These are phyloP conservation scores for Ferrisia virgata DNA, from an alignment of 2,888 invertebrate genomes.

Conservation along the genomic window DNA sequence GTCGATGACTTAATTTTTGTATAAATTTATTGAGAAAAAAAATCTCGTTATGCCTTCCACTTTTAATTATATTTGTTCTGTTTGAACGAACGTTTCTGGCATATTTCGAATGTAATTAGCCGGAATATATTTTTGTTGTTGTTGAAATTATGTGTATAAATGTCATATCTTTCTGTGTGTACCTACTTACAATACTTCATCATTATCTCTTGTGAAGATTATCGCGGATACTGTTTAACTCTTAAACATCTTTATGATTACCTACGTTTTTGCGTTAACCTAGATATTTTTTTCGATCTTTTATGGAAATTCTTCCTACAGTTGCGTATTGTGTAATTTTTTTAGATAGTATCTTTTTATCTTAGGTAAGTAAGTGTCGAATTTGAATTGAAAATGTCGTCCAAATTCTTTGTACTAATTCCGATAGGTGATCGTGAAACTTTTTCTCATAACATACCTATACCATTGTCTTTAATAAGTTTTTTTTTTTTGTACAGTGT, in stretches of 20 bases:
- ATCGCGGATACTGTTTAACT: slow-evolving; percentile 15
- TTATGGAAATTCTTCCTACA: slow-evolving; percentile 19
- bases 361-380: neutral
- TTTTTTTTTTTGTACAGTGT: slow-evolving; percentile 20
- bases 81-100: neutral
- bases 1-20: neutral
- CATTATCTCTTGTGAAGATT: slow-evolving; percentile 1
- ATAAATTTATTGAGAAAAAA: neutral
- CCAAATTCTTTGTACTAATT: neutral
- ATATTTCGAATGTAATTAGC: neutral
- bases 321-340: neutral
- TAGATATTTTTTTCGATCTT: neutral
- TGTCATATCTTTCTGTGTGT: too few relatives aligned
- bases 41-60: neutral
- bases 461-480: neutral
- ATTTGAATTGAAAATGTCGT: slow-evolving; percentile 2
- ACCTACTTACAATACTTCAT: neutral
- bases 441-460: slow-evolving; percentile 11
- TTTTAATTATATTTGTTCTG: neutral
- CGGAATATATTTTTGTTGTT: neutral
- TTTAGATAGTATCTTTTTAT: neutral
- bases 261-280: too few relatives aligned
- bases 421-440: neutral
- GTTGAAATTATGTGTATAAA: too few relatives aligned
- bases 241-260: neutral